Base-by-base conservation (phyloP, 2,797 vertebrate genomes). In the Propithecus deckenii region DNA sequence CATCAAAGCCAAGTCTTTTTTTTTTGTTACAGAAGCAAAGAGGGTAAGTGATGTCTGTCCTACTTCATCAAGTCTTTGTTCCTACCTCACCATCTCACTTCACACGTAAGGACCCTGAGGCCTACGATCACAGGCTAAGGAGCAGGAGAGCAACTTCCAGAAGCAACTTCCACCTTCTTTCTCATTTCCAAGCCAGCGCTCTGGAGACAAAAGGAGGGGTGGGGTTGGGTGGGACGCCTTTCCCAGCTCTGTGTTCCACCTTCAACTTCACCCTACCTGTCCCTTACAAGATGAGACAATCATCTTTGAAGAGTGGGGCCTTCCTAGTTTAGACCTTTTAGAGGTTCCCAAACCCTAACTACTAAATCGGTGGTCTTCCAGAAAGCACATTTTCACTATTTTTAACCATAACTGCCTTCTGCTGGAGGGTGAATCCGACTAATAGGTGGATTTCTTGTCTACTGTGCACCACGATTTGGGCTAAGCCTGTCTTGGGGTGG, bases 181-280 rank as follows among this genome's bases (percentile, higher is more conserved):
- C 89, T 32, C 43, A 63, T 32, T 17, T 57, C 43, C 25, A 38
- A 23, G 22, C 18, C 59, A 65, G 35, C 8, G n/a, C 75, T 67
- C 69, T 17, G 13, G n/a, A 78, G 52, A 65, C 10, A 52, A 80
- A 48, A 57, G 7, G 20, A 48, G 35, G 7, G 10, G 22, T 35
- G 4, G 6, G 43, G 43, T 43, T 1, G 12, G 2, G 11, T 3
- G 4, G 50, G n/a, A 91, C 35, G 0, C 13, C n/a, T 46, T n/a
- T 30, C 61, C n/a, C 65, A 75, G 15, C 2, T 46, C n/a, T 50
- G 48, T 72, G 17, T 22, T 43, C 69, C 25, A 1, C 55, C 63
- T 61, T 80, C 71, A n/a, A 1, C 48, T 7, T 59, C 63, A 46
- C 35, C 61, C 41, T 50, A 5, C 0, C 22, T 32, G 41, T 48